Evolutionary conservation across 2,888 invertebrate species (phyloP).

Genomic region (Eudasyphora cyanicolor): DNA sequence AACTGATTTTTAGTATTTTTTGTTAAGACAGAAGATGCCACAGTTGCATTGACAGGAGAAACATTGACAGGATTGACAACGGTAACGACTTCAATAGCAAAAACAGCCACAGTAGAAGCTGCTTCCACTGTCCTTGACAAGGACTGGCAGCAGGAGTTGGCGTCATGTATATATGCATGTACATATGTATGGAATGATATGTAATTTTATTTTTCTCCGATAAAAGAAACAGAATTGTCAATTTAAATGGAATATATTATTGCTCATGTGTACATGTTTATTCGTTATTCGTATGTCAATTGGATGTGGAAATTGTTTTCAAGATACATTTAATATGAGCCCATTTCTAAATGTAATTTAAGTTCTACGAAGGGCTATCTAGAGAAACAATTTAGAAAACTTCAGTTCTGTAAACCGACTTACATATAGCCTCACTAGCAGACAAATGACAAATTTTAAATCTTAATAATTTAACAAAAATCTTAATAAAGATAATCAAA

Average conservation of each 20-base stretch:
- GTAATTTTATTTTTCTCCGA: neutral
- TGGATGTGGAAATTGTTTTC: neutral
- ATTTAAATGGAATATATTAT: neutral
- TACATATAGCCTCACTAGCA: no score
- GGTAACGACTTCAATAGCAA: neutral
- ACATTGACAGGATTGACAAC: neutral
- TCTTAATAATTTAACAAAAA: no score
- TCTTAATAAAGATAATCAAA: no score
- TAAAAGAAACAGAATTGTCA: conserved; percentile 7
- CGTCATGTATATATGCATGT: no score
- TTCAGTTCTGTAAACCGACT: no score
- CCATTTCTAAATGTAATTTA: neutral
- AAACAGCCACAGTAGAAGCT: neutral
- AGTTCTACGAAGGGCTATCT: no score
- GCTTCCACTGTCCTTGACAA: neutral
- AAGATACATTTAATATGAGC: neutral
- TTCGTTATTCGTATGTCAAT: neutral
- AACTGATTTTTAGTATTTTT: conserved; percentile 59
- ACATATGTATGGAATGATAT: neutral
- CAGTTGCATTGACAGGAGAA: conserved; percentile 50
- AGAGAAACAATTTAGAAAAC: no score
- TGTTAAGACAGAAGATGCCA: conserved; percentile 58
- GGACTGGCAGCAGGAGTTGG: no score
- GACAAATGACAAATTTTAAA: no score
- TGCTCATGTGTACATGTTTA: neutral